Base-by-base conservation (phyloP, 2,797 vertebrate species). In the Xerus rutilus region DNA sequence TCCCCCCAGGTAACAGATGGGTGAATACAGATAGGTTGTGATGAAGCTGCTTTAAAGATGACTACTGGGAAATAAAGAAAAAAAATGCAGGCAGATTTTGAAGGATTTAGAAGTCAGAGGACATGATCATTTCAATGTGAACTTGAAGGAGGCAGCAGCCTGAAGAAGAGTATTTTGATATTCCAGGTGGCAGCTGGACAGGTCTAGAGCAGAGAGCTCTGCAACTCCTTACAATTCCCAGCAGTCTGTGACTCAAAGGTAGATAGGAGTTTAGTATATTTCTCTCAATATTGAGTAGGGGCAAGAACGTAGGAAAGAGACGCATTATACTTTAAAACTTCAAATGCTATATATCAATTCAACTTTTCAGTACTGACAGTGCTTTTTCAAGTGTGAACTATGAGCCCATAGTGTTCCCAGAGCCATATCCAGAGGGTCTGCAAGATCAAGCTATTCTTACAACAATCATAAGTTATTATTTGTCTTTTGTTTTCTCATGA, bases 401-500 rank as follows among this genome's bases (percentile, higher is more conserved):
- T 20, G 45, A 32, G 13, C 18, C 9, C 5, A 2, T 1, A 0
- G 7, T 14, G 2, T 65, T 21, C 54, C 54, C 54, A 7, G 54
- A 57, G 54, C 54, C 54, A 57, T 57, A 20, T 57, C 20, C 45
- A 54, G 43, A 5, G 18, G 1, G 4, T 73, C 23, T 73, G 11
- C 43, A 10, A 45, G 57, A 49, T 43, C 8, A 59, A 59, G 20
- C 20, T 62, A 10, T n/a, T 35, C 62, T n/a, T 35, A 85, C 12
- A 64, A 65, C 21, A 54, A 62, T 25, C 21, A 57, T 15, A 49
- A 81, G 28, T 45, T 28, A 47, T 45, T 21, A 25, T 59, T 78
- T 30, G 14, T n/a, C 25, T 73, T 67, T 67, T 87, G 21, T 67
- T 25, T 20, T 73, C 65, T 82, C 20, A 69, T 67, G 39, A 74